phyloP scores from a whole-genome alignment of 2,888 invertebrate species.

The Boloria euphrosyne region DNA sequence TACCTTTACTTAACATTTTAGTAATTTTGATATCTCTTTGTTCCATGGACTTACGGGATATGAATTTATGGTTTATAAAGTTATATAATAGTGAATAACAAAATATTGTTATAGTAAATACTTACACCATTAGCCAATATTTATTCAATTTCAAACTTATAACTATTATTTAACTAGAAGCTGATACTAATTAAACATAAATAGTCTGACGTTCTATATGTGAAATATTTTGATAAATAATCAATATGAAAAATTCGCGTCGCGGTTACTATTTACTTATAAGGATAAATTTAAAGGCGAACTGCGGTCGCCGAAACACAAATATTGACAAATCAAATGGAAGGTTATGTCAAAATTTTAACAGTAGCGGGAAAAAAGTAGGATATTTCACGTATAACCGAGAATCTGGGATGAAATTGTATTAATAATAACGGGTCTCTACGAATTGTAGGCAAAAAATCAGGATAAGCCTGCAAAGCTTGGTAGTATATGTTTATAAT shows the following conservation, averaged over 20 bases:
- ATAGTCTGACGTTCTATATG: slow-evolving; percentile 10
- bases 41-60: too few species aligned
- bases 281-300: slow-evolving; percentile 37
- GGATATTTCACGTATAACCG: slow-evolving; percentile 37
- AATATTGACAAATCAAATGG: slow-evolving; percentile 53
- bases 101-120: too few species aligned
- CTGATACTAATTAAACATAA: slow-evolving; percentile 1
- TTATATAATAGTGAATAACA: too few species aligned
- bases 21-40: too few species aligned
- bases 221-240: slow-evolving; percentile 10
- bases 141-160: slow-evolving; percentile 10
- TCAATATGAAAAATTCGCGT: slow-evolving; percentile 5
- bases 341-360: slow-evolving; percentile 57
- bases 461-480: slow-evolving; percentile 21
- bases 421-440: slow-evolving; percentile 28
- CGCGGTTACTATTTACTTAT: neutral
- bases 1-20: too few species aligned
- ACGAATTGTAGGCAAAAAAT: slow-evolving; percentile 33
- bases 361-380: slow-evolving; percentile 41
- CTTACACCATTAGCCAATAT: too few species aligned
- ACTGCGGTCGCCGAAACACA: slow-evolving; percentile 30
- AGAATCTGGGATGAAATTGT: slow-evolving; percentile 26
- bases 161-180: neutral
- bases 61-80: too few species aligned
- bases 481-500: neutral